These are phyloP conservation scores for Drosophila hydei DNA, from an alignment of 1,140 invertebrate species.

Conservation along the genomic window DNA sequence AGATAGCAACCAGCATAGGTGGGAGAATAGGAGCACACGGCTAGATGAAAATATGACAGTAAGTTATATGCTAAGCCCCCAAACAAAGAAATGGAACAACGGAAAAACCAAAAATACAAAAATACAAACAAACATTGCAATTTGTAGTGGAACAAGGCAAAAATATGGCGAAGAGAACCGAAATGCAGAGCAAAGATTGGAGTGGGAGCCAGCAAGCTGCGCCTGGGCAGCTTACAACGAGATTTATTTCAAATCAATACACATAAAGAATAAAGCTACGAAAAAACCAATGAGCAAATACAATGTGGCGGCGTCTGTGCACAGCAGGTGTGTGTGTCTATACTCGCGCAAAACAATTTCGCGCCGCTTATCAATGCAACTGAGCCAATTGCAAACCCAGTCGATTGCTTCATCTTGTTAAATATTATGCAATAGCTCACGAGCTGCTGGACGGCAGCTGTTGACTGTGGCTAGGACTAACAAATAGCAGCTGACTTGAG, in stretches of 20 bases:
- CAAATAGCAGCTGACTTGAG: background rate
- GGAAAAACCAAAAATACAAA: slow-evolving; percentile 2
- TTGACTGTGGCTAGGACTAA: background rate
- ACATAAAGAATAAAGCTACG: slow-evolving; percentile 72
- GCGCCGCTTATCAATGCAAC: slow-evolving; percentile 51
- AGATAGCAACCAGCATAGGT: slow-evolving; percentile 9
- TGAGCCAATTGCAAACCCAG: slow-evolving; percentile 42
- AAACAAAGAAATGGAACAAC: slow-evolving; percentile 37
- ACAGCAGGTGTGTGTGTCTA: background rate
- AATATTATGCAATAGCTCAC: slow-evolving; percentile 24
- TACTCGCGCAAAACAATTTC: slow-evolving; percentile 25
- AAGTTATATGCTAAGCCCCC: slow-evolving; percentile 74
- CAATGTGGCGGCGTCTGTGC: slow-evolving; percentile 23
- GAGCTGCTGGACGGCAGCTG: background rate
- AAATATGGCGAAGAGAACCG: background rate
- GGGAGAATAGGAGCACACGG: too few relatives aligned
- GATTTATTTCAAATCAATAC: slow-evolving; percentile 81
- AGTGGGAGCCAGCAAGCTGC: slow-evolving; percentile 32
- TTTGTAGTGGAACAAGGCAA: slow-evolving; percentile 39
- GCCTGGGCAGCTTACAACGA: slow-evolving; percentile 67
- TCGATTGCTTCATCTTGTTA: slow-evolving; percentile 22
- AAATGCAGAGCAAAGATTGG: background rate
- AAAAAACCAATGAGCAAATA: slow-evolving; percentile 60
- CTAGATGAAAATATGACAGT: slow-evolving; percentile 79
- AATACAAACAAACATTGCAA: slow-evolving; percentile 43